phyloP scores from a whole-genome alignment of 2,888 invertebrate genomes.

The Drosophila buzzatii region DNA sequence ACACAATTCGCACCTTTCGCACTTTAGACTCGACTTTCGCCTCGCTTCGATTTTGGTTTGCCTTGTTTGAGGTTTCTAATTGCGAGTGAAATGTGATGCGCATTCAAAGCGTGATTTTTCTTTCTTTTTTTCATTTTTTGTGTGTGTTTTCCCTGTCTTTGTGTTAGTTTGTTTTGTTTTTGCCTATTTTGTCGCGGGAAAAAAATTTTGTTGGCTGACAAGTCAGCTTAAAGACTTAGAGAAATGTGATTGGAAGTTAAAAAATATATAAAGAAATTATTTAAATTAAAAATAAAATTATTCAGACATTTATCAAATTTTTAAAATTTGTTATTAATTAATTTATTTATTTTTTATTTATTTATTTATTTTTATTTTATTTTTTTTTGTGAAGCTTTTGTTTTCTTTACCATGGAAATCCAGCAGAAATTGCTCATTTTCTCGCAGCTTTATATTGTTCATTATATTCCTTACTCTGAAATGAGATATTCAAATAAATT shows the following conservation, averaged over 20 bases:
- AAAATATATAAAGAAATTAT: not conserved
- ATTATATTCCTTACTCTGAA: no score
- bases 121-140: no score
- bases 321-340: no score
- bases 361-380: no score
- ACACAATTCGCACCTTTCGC: constrained; percentile 59
- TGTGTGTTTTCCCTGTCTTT: no score
- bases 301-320: no score
- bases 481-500: no score
- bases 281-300: not conserved
- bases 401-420: no score
- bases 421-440: no score
- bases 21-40: constrained; percentile 32
- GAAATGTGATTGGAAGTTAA: rapidly evolving
- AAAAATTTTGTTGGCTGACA: not conserved
- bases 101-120: not conserved
- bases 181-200: not conserved
- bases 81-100: constrained; percentile 21
- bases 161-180: not conserved
- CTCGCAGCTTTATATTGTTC: no score
- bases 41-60: constrained; percentile 8
- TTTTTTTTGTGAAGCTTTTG: no score
- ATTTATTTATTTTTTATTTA: no score
- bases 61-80: constrained; percentile 15
- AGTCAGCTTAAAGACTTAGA: not conserved